A percentile compares a stretch with the other conserved stretches of the same genome.
phyloP scores from a whole-genome alignment of 2,113 vertebrate species.

The Sardina pilchardus region DNA sequence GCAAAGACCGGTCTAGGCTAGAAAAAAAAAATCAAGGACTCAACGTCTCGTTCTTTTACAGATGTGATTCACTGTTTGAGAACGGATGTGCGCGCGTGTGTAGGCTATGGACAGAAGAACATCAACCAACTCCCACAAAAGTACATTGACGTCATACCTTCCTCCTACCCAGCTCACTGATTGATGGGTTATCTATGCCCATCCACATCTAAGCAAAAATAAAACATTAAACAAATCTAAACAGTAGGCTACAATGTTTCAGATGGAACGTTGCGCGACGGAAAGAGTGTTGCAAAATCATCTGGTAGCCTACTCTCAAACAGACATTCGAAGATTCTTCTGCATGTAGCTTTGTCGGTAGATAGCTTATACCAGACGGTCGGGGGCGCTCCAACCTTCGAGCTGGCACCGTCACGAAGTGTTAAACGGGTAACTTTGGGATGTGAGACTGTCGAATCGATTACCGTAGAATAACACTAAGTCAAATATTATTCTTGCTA shows the following conservation, averaged over 20 bases:
- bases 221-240: not conserved
- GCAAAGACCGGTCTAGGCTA: no score
- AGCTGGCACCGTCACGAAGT: not conserved
- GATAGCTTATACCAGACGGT: not conserved
- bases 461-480: not conserved
- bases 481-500: not conserved
- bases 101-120: not conserved
- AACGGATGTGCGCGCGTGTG: not conserved
- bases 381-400: not conserved
- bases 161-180: not conserved
- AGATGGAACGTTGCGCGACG: not conserved
- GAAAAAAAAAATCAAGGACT: not conserved
- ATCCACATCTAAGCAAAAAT: not conserved
- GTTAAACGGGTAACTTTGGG: not conserved
- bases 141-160: constrained; percentile 7
- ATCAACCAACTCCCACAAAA: constrained; percentile 12
- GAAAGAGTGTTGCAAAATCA: not conserved
- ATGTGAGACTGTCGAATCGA: not conserved
- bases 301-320: not conserved
- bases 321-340: not conserved
- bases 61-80: not conserved
- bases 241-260: not conserved
- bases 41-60: not conserved
- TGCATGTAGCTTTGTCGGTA: not conserved
- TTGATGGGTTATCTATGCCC: not conserved